Base-by-base conservation (phyloP, 2,888 invertebrate genomes). In the Unio pictorum region DNA sequence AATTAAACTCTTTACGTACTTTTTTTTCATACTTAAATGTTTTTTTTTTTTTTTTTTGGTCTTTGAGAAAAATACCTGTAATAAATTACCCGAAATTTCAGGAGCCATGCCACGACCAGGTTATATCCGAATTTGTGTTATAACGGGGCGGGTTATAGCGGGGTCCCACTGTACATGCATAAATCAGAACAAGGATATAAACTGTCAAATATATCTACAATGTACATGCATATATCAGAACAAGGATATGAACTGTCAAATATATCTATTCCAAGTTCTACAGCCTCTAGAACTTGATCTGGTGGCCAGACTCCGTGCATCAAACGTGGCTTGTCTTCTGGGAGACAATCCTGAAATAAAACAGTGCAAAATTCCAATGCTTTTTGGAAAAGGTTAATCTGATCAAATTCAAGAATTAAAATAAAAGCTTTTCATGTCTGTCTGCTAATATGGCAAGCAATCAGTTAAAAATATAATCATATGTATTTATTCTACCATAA, bases 231-330 rank as follows among this genome's bases (percentile, higher is more conserved):
- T 45, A 15, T 45, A 45, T 45, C 45, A 45, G 34, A 45, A 56
- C 15, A 81, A 55, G 95, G 94, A 89, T 95, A 95, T 0, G 96
- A 94, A 0, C 95, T 94, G 87, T 98, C 97, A 89, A 98, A 96
- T 20, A 97, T 88, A 90, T 98, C 98, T 79, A 96, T 92, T 26
- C 97, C 97, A 55, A 93, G 85, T 78, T 93, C 92, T 55, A 97
- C 93, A 0, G 96, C 92, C 73, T 94, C 91, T 69, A 97, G 86
- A 59, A 95, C 91, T 54, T 93, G 91, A 6, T 93, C 90, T 4
- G 97, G 96, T 85, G 93, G 93, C 93, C 95, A 96, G 66, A 94
- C 93, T 4, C 96, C 96, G 86, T 95, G 93, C 76, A 95, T 91
- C 58, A 95, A 91, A 74, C 93, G 92, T 7, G 95, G 90, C 86